Base-by-base conservation (phyloP, 2,888 invertebrate genomes). In the Escarpia spicata region DNA sequence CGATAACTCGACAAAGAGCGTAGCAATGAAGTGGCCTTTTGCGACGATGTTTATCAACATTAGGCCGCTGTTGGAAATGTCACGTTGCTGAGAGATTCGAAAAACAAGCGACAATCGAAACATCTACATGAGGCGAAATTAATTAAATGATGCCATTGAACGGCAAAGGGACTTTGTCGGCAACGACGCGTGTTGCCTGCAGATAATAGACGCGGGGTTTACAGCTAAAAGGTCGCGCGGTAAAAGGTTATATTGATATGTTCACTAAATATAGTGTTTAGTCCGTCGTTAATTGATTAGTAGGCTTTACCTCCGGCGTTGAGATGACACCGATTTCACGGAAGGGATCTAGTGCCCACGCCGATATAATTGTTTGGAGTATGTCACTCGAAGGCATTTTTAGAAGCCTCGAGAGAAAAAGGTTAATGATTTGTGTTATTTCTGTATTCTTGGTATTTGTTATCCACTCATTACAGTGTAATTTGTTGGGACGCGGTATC, bases 1-100 rank as follows among this genome's bases (percentile, higher is more conserved):
- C 75, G 75, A 75, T 75, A 75, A 75, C 75, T 75, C 75, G 75
- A 75, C 75, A 75, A 75, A 75, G 75, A 75, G 75, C n/a, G 26
- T 6, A 75, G 19, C 75, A 75, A 75, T 75, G 75, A 75, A 75
- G 75, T 75, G 75, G 75, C 75, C 75, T 75, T 75, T 75, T 26
- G 75, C 75, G 75, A 75, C 75, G 75, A 75, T 75, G 75, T 75
- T 75, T 75, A 75, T 75, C 19, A 75, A 75, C 75, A 75, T 75
- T 75, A 75, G 75, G 19, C 75, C 6, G 75, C 75, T 26, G 19
- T 26, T 75, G 75, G 19, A 75, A 75, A 75, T 75, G 75, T 75
- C 75, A 75, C 75, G 75, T 75, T 6, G 75, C 26, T 4, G 75
- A 75, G 19, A 75, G 75, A 75, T 75, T 75, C n/a, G 75, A 15